Base-by-base conservation (phyloP, 1,140 invertebrate species). In the Goniozus legneri region DNA sequence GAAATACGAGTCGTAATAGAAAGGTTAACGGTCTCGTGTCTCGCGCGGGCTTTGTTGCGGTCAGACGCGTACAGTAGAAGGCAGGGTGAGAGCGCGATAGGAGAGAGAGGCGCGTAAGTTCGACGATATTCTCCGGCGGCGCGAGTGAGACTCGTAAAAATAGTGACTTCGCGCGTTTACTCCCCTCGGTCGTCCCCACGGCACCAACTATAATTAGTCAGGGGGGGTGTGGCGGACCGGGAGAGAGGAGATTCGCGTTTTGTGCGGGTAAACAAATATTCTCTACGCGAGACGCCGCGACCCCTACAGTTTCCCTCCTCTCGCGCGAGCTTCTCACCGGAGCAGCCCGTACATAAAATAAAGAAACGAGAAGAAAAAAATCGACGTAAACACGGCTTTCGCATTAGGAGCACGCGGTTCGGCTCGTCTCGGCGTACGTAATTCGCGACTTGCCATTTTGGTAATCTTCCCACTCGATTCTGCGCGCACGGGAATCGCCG, bases 201-300 rank as follows among this genome's bases (percentile, higher is more conserved):
- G 51, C 62, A 62, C 47, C 44, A 53, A 66, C 64, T 66, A 67
- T 67, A 67, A 67, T 67, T 67, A 67, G 64, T 62, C n/a, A n/a
- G n/a, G n/a, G n/a, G n/a, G n/a, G n/a, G n/a, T n/a, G n/a, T n/a
- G n/a, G n/a, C n/a, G n/a, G n/a, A n/a, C n/a, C n/a, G n/a, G n/a
- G n/a, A n/a, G n/a, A n/a, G n/a, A n/a, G n/a, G 53, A 48, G 53
- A 63, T 65, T 63, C 62, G 58, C 58, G 59, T 65, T 60, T 66
- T 65, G 55, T 62, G 52, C 47, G 56, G n/a, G 60, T 63, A 66
- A 60, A 62, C 54, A 58, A 64, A 59, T 59, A 54, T 62, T 54
- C 58, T 44, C 42, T 38, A 43, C 54, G 34, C 34, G 34, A 13
- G 44, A 12, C 24, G 31, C 37, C 35, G 44, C 35, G 44, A 35